Evolutionary conservation across 2,113 vertebrate species (phyloP), one percentile per base, ranked within the genome.

Genomic region (Odontophorus gujanensis): DNA sequence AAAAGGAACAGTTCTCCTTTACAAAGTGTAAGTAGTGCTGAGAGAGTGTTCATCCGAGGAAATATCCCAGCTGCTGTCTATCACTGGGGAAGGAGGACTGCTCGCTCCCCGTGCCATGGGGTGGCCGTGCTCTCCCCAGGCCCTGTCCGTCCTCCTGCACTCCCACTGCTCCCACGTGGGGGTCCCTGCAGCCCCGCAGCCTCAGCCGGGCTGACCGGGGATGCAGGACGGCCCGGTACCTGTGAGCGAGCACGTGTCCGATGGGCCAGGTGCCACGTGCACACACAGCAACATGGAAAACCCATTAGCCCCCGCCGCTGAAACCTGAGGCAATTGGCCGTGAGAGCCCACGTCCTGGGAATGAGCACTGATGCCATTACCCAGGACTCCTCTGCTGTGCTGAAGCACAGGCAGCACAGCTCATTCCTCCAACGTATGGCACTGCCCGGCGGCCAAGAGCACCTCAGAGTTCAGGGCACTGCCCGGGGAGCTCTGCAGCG

Each of bases 221-320:
- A 6, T 9, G 61, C 26, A 19, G 36, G 61, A 28, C 28, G 38
- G 36, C 61, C 16, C 25, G 61, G 61, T 26, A 77, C 58, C 53
- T 7, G 40, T 58, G 32, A 17, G 8, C 0, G 0, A 51, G 26
- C 87, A 12, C 7, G 24, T 5, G 6, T 68, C 92, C 77, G 87
- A 15, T 4, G 15, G 84, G 72, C 4, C 47, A 76, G 59, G 51
- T 16, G 85, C 93, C 95, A 83, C 55, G 68, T 94, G 96, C 55
- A 5, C 63, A 53, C 79, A 34, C 59, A 0, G 15, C 85, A 38
- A 96, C 96, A 95, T 59, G 92, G 95, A 94, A 96, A 96, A 93
- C 76, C 77, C 96, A 95, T 96, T 88, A 95, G 85, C 76, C 73
- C 76, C 88, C 76, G 5, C 85, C 2, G 18, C 77, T 88, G 90